Percentiles rank a stretch among this genome's conserved stretches.
phyloP scores from a whole-genome alignment of 2,113 vertebrate species.

The Phasianus colchicus region DNA sequence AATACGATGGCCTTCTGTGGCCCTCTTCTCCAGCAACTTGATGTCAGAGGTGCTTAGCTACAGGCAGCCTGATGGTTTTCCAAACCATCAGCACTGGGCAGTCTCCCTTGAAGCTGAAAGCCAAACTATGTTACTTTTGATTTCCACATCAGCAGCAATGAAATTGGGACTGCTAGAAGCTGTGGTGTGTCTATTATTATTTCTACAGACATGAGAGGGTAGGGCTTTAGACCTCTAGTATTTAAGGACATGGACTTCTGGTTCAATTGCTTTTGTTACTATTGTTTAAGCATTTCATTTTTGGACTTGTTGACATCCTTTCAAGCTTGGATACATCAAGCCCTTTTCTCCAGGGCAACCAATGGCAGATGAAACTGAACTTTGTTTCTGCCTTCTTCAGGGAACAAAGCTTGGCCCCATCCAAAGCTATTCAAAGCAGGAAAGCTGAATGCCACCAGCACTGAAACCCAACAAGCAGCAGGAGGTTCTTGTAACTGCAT shows the following conservation, averaged over 20 bases:
- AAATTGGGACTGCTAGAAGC: neutral
- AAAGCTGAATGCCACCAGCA: neutral
- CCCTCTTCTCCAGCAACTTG: neutral
- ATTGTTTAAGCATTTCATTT: neutral
- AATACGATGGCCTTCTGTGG: neutral
- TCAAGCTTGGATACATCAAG: neutral
- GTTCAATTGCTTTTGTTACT: neutral
- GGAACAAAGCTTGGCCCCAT: neutral
- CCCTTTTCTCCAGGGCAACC: neutral
- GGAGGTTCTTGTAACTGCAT: neutral
- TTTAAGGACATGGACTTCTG: neutral
- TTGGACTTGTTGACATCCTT: neutral
- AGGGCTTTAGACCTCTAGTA: neutral
- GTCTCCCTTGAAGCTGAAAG: neutral
- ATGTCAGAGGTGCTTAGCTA: neutral
- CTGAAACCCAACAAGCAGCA: neutral
- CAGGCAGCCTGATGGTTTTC: rapidly evolving
- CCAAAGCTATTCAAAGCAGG: neutral
- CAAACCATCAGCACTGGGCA: rapidly evolving
- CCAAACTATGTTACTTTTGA: neutral
- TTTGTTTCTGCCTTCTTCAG: neutral
- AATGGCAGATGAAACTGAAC: neutral
- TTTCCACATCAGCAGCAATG: neutral
- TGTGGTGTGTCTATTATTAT: neutral
- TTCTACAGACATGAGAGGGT: neutral